Percentiles rank a stretch among this genome's conserved stretches.
phyloP scores from a whole-genome alignment of 2,797 vertebrate species.

The Notamacropus eugenii region DNA sequence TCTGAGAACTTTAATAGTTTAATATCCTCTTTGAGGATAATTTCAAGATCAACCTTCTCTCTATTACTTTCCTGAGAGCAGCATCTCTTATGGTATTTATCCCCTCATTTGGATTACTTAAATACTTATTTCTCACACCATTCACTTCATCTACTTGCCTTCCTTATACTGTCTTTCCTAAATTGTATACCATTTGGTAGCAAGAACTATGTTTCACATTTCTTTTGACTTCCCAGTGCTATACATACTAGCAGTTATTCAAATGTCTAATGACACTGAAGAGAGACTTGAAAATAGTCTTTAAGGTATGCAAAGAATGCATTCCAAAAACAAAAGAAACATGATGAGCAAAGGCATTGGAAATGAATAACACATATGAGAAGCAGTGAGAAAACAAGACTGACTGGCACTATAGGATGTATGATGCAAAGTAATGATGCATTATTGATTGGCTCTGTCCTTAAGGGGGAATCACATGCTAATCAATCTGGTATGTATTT shows the following conservation, averaged over 20 bases:
- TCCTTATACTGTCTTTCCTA: neutral
- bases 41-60: slow-evolving; percentile 18
- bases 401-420: neutral
- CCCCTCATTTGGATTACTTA: neutral
- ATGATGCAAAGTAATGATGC: neutral
- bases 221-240: neutral
- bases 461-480: slow-evolving; percentile 39
- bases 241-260: neutral
- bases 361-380: neutral
- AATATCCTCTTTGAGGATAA: slow-evolving; percentile 10
- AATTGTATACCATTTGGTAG: neutral
- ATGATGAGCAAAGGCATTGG: slow-evolving; percentile 2
- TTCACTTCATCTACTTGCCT: neutral
- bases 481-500: slow-evolving; percentile 35
- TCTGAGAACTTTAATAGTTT: neutral
- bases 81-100: slow-evolving; percentile 1
- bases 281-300: neutral
- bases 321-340: slow-evolving; percentile 19
- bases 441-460: neutral
- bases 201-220: neutral
- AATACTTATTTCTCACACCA: neutral
- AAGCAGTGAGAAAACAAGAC: neutral
- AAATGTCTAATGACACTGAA: neutral
- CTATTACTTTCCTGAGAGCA: neutral
- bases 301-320: slow-evolving; percentile 7